phyloP scores from a whole-genome alignment of 2,113 vertebrate genomes.

The Myotis lucifugus region DNA sequence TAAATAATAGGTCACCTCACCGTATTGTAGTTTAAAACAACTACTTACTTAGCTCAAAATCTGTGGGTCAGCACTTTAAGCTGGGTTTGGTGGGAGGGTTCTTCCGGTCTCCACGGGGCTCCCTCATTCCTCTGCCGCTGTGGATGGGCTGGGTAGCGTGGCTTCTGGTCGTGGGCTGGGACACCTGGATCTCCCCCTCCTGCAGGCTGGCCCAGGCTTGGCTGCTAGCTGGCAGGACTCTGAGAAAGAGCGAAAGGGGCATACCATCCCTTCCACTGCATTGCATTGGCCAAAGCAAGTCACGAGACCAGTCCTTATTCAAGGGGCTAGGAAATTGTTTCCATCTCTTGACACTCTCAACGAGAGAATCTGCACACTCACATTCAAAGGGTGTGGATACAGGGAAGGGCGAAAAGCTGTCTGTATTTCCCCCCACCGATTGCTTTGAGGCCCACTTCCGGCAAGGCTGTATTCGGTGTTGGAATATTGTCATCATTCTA shows the following conservation, averaged over 20 bases:
- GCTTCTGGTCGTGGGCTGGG: neutral
- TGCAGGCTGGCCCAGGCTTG: neutral
- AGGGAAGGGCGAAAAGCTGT: neutral
- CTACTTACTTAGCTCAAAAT: neutral
- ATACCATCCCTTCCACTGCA: neutral
- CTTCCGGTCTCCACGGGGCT: neutral
- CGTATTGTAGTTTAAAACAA: neutral
- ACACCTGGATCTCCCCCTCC: neutral
- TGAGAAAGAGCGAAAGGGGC: neutral
- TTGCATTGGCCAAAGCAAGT: neutral
- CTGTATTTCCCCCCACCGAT: neutral
- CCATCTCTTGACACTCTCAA: neutral
- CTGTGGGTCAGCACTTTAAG: neutral
- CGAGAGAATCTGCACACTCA: neutral
- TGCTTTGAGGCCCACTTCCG: neutral
- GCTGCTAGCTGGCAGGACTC: neutral
- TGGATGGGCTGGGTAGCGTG: too few species aligned
- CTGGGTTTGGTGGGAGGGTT: neutral
- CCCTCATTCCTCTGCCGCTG: neutral
- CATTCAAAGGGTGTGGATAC: neutral
- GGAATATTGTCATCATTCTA: neutral
- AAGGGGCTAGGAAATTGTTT: neutral
- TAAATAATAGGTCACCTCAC: neutral
- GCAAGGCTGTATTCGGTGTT: neutral
- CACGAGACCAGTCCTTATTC: neutral